Percentiles rank a stretch among this genome's conserved stretches.
These are phyloP conservation scores for Falco punctatus DNA, from an alignment of 2,113 vertebrate species.

Conservation along the genomic window DNA sequence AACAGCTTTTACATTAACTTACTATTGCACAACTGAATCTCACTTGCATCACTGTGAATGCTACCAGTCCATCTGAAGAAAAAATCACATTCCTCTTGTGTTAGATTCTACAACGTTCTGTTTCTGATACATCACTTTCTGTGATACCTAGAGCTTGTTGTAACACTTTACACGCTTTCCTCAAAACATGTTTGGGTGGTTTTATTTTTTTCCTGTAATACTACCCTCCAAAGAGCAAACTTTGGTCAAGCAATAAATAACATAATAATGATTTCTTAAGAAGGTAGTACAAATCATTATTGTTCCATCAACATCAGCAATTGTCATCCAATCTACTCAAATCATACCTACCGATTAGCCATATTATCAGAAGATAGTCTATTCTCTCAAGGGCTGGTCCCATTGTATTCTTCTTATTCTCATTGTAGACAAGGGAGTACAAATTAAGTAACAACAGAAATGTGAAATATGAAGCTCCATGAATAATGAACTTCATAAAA, in stretches of 20 bases:
- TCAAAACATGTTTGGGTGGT: not conserved
- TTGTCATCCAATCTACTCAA: not conserved
- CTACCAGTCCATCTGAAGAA: not conserved
- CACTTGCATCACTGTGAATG: not conserved
- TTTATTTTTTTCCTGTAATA: not conserved
- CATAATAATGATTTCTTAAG: not conserved
- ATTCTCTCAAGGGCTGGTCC: conserved; percentile 93
- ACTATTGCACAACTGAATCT: not conserved
- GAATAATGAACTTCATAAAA: conserved; percentile 98
- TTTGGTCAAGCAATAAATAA: not conserved
- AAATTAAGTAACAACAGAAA: conserved; percentile 95
- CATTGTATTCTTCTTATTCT: conserved; percentile 94
- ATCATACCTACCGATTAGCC: conserved; percentile 90
- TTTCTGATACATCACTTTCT: not conserved
- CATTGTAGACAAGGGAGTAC: conserved; percentile 97
- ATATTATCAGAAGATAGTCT: conserved; percentile 96
- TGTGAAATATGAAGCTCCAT: conserved; percentile 96
- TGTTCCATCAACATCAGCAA: not conserved
- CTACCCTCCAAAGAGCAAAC: not conserved
- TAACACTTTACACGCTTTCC: not conserved
- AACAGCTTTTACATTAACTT: not conserved
- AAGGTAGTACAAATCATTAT: not conserved
- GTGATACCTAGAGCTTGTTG: not conserved
- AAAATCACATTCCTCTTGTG: not conserved
- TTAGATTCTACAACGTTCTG: not conserved